Evolutionary conservation across 1,140 invertebrate species (phyloP).

Genomic region (Penaeus japonicus): DNA sequence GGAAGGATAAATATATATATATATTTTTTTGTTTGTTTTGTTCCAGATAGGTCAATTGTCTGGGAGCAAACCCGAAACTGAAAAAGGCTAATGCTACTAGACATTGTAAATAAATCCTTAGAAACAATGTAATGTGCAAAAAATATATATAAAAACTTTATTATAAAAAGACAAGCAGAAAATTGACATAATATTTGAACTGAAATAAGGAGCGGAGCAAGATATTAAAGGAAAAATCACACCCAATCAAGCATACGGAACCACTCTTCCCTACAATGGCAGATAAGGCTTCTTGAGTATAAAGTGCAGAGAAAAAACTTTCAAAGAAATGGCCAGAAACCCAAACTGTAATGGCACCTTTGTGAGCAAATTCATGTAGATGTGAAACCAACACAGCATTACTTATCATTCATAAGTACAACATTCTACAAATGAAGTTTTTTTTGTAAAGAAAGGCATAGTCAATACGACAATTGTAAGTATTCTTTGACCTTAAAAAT

Average conservation of each 20-base stretch:
- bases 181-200: conserved; percentile 34
- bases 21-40: not conserved
- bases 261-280: not conserved
- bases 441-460: too few relatives aligned
- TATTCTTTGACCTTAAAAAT: too few relatives aligned
- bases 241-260: not conserved
- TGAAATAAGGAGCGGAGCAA: conserved; percentile 14
- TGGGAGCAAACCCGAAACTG: conserved; percentile 10
- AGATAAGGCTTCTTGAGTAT: not conserved
- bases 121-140: conserved; percentile 8
- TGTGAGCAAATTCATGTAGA: conserved; percentile 9
- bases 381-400: too few relatives aligned
- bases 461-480: too few relatives aligned
- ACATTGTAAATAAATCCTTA: conserved; percentile 28
- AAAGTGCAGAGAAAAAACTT: not conserved
- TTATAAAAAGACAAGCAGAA: conserved; percentile 17
- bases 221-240: not conserved
- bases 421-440: too few relatives aligned
- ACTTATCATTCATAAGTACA: too few relatives aligned
- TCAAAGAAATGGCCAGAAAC: not conserved
- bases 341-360: not conserved
- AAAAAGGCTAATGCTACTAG: conserved; percentile 31
- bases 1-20: not conserved
- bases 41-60: not conserved
- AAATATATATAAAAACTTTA: conserved; percentile 26